phyloP scores from a whole-genome alignment of 2,113 vertebrate genomes.

The Hucho hucho region DNA sequence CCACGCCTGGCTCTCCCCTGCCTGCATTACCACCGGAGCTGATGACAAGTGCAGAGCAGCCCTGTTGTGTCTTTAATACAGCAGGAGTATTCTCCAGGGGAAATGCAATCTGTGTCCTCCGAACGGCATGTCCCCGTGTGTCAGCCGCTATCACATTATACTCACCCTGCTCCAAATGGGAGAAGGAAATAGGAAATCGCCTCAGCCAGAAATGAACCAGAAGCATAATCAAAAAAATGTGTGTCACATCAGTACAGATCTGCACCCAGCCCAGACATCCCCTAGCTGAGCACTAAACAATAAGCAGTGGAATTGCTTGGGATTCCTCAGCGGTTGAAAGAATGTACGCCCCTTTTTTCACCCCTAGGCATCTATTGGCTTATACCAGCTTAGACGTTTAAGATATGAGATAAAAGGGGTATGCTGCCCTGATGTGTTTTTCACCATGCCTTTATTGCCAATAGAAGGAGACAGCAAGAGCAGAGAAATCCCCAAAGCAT shows the following conservation, averaged over 20 bases:
- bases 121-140: constrained; percentile 51
- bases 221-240: constrained; percentile 62
- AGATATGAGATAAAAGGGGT: constrained; percentile 49
- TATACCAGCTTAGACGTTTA: constrained; percentile 54
- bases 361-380: constrained; percentile 50
- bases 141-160: constrained; percentile 57
- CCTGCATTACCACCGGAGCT: constrained; percentile 47
- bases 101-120: constrained; percentile 65
- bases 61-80: constrained; percentile 64
- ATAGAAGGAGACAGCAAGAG: constrained; percentile 29
- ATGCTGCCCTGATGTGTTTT: constrained; percentile 39
- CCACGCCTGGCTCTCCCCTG: constrained; percentile 37
- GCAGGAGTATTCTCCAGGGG: constrained; percentile 57
- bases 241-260: constrained; percentile 45
- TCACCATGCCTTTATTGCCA: constrained; percentile 37
- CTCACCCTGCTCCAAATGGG: constrained; percentile 53
- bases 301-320: constrained; percentile 48
- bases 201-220: constrained; percentile 59
- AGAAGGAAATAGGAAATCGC: constrained; percentile 63
- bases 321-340: constrained; percentile 29
- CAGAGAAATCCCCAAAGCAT: constrained; percentile 29
- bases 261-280: constrained; percentile 37
- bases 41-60: constrained; percentile 58
- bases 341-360: constrained; percentile 40
- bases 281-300: constrained; percentile 53